Conservation (phyloP, 1,140 invertebrate species). For the Colletes latitarsis region DNA sequence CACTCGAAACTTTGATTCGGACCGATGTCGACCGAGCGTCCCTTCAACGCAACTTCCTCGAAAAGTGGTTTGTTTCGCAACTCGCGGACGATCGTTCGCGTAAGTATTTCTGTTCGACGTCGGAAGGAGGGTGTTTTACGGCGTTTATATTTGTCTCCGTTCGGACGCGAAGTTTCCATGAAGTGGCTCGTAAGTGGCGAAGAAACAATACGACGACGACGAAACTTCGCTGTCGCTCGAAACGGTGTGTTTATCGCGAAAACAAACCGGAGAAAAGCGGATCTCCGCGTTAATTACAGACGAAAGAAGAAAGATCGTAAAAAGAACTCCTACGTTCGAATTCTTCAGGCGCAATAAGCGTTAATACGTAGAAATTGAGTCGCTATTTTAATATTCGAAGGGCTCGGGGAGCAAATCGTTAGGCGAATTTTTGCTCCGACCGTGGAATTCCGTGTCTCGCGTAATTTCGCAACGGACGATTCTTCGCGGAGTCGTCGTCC, state of each 20-base stretch:
- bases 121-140: not conserved
- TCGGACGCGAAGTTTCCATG: not conserved
- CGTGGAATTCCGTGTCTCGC: conserved; percentile 1
- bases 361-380: no score
- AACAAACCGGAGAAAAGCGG: no score
- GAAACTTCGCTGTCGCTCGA: not conserved
- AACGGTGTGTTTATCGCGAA: no score
- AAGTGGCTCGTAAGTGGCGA: not conserved
- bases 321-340: no score
- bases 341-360: no score
- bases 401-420: no score
- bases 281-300: no score
- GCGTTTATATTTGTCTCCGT: not conserved
- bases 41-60: not conserved
- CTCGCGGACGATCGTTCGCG: not conserved
- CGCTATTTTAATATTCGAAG: no score
- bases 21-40: not conserved
- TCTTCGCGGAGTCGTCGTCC: not conserved
- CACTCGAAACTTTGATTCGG: conserved; percentile 24
- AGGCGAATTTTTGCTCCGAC: not conserved
- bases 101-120: no score
- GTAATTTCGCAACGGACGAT: conserved; percentile 5
- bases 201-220: not conserved
- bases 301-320: no score
- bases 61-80: not conserved